Base-by-base conservation (phyloP, 2,113 vertebrate species). In the Rhinichthys klamathensis region DNA sequence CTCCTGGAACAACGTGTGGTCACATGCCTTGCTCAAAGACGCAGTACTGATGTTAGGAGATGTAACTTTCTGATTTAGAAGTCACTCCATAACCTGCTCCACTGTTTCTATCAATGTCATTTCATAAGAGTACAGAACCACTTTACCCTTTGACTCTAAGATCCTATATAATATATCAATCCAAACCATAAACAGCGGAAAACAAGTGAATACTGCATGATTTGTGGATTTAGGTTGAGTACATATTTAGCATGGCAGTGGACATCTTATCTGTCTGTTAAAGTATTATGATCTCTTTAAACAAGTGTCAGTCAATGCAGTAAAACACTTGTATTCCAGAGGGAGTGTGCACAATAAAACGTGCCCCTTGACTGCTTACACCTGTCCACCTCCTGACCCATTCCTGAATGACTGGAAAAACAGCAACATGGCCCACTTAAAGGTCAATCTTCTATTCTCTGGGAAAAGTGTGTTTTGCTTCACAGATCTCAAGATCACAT, bases 201-300 rank as follows among this genome's bases (percentile, higher is more conserved):
- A 76, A 30, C 49, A 56, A 27, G 27, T 23, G 74, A 76, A 54
- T 2, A 10, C 74, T 56, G 16, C 10, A 58, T 60, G 32, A 79
- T 60, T 79, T 56, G 76, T 79, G 76, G 12, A 79, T 79, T 41
- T 79, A 60, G 6, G 18, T 77, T n/a, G 30, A 78, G 54, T 44
- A 63, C 3, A 80, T n/a, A 35, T 61, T 80, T 80, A 80, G 11
- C 56, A 41, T n/a, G 25, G 18, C 60, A 49, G 13, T 81, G 41
- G 79, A 67, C 11, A 82, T 82, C 38, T 61, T 81, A 85, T 82
- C 60, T 58, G 67, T n/a, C 78, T 65, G 69, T 73, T 41, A 75
- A 79, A 77, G 27, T 80, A 65, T 76, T 84, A 80, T 58, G 51
- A 67, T 80, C 56, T 81, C 46, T 82, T 60, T 82, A 4, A 49